Conservation (phyloP, 2,888 invertebrate genomes). For the Cepaea hortensis region DNA sequence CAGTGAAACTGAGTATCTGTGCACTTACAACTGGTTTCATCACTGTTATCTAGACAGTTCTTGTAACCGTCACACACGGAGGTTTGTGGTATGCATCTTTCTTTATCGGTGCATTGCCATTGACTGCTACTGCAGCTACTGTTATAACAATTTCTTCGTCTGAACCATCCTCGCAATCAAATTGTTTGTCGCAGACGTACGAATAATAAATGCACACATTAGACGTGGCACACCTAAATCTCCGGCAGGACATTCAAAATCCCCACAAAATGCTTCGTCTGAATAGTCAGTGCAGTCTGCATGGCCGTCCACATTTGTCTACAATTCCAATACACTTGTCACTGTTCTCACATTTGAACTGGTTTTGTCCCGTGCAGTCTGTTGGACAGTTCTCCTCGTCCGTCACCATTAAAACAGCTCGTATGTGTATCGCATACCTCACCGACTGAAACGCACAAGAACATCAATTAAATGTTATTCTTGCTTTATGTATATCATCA, state of each 20-base stretch:
- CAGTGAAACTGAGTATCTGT: not conserved
- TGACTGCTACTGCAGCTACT: not conserved
- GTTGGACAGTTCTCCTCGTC: constrained; percentile 22
- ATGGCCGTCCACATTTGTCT: constrained; percentile 23
- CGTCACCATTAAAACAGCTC: not conserved
- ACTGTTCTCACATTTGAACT: constrained; percentile 3
- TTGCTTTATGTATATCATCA: no score
- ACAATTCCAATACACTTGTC: constrained; percentile 9
- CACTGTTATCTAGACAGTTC: not conserved
- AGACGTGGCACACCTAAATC: not conserved
- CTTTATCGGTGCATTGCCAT: not conserved
- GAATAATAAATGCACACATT: not conserved
- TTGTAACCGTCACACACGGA: not conserved
- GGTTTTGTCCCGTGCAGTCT: constrained; percentile 11
- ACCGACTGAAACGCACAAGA: not conserved
- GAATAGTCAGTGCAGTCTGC: constrained; percentile 14
- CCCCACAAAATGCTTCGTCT: constrained; percentile 17
- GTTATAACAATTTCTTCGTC: not conserved
- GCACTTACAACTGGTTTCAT: not conserved
- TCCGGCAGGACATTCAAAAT: not conserved
- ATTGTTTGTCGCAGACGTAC: not conserved
- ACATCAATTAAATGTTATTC: no score
- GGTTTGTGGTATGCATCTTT: not conserved
- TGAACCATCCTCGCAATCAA: constrained; percentile 7
- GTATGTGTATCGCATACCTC: constrained; percentile 17